Percentiles rank a stretch among this genome's conserved stretches.
These are phyloP conservation scores for Heliconius aoede DNA, from an alignment of 2,888 invertebrate species.

Conservation along the genomic window DNA sequence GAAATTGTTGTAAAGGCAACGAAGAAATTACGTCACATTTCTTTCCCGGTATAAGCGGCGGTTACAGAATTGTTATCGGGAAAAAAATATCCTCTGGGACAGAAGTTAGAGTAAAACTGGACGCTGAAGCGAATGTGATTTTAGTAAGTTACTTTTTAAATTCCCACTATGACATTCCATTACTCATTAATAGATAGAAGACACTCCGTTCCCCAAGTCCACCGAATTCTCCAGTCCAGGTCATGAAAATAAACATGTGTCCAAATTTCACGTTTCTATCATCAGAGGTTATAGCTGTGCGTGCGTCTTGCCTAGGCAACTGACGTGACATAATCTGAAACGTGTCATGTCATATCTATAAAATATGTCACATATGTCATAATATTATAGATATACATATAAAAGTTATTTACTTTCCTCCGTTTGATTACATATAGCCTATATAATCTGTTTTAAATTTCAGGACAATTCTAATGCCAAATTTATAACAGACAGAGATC, in stretches of 20 bases:
- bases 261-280: too few relatives aligned
- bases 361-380: too few relatives aligned
- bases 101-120: constrained; percentile 26
- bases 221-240: too few relatives aligned
- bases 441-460: constrained; percentile 11
- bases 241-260: too few relatives aligned
- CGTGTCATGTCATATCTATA: too few relatives aligned
- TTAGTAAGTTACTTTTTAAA: constrained; percentile 25
- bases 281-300: too few relatives aligned
- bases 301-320: too few relatives aligned
- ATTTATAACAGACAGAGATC: constrained; percentile 35
- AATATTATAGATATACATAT: too few relatives aligned
- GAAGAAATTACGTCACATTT: neutral
- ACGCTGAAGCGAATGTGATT: constrained; percentile 8
- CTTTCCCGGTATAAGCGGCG: neutral
- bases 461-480: constrained; percentile 15
- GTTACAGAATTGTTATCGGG: neutral
- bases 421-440: neutral
- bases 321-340: too few relatives aligned
- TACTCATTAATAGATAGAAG: neutral
- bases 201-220: neutral
- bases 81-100: constrained; percentile 5
- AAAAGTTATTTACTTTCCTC: too few relatives aligned
- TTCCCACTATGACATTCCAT: neutral
- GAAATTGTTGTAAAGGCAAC: constrained; percentile 19